Evolutionary conservation across 2,888 invertebrate species (phyloP).

Genomic region (Sesamia inferens): DNA sequence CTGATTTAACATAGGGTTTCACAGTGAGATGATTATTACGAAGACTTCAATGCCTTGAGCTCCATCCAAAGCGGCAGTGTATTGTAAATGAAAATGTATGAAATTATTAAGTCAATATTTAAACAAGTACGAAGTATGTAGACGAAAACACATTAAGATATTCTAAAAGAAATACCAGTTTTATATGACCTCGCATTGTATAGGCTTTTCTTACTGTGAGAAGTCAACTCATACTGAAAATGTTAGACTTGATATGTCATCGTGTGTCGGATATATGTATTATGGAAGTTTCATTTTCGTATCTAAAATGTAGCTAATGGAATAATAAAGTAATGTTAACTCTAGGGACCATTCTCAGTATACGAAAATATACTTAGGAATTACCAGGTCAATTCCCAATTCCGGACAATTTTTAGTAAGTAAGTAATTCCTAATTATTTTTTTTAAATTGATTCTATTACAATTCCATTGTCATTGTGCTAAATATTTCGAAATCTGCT

Average conservation of each 20-base stretch:
- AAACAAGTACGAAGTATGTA: slow-evolving; percentile 6
- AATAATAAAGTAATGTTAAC: slow-evolving; percentile 30
- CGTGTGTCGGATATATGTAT: not conserved
- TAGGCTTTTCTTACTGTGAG: not conserved
- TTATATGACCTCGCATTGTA: not conserved
- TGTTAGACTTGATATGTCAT: not conserved
- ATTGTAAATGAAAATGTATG: not conserved
- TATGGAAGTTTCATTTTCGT: slow-evolving; percentile 21
- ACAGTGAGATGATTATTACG: no score
- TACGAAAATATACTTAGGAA: not conserved
- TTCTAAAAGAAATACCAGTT: not conserved
- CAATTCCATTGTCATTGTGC: no score
- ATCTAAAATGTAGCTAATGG: slow-evolving; percentile 21
- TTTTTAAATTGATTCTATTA: no score
- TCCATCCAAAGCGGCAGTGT: not conserved
- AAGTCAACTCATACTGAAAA: not conserved
- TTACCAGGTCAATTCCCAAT: no score
- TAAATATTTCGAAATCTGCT: no score
- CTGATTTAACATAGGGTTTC: no score
- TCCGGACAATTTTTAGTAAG: no score
- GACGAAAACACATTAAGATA: not conserved
- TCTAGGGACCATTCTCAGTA: not conserved
- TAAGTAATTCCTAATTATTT: no score
- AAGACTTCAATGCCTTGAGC: no score
- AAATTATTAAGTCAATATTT: not conserved